Evolutionary conservation across 2,113 vertebrate genomes (phyloP).

Genomic region (Corythoichthys haematopterus): DNA sequence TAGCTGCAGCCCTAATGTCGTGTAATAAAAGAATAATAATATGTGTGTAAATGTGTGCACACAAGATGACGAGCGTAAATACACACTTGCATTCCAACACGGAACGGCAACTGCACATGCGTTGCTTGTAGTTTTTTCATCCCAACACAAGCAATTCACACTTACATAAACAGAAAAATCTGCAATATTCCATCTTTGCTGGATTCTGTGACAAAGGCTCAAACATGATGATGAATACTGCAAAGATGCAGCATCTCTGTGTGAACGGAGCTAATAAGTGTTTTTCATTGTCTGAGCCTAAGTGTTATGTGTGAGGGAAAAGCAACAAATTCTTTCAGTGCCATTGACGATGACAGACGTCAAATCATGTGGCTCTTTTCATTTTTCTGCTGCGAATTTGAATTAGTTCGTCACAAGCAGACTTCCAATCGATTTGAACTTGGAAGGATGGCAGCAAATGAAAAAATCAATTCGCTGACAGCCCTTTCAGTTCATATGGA

Average conservation of each 20-base stretch:
- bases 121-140: neutral
- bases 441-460: too few relatives aligned
- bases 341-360: too few relatives aligned
- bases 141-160: neutral
- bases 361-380: too few relatives aligned
- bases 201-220: neutral
- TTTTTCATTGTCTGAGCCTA: neutral
- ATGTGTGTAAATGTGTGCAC: neutral
- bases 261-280: neutral
- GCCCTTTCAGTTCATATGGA: too few relatives aligned
- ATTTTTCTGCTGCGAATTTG: too few relatives aligned
- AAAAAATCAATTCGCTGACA: too few relatives aligned
- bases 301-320: neutral
- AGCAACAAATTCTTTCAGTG: neutral
- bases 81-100: neutral
- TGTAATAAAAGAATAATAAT: too few relatives aligned
- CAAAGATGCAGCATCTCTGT: neutral
- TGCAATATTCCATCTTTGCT: neutral
- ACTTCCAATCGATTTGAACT: too few relatives aligned
- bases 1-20: too few relatives aligned
- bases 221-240: neutral
- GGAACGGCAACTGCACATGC: neutral
- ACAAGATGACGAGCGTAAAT: neutral
- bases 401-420: too few relatives aligned
- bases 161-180: neutral